Conservation (phyloP, 2,888 invertebrate species). For the Lithosia quadra region DNA sequence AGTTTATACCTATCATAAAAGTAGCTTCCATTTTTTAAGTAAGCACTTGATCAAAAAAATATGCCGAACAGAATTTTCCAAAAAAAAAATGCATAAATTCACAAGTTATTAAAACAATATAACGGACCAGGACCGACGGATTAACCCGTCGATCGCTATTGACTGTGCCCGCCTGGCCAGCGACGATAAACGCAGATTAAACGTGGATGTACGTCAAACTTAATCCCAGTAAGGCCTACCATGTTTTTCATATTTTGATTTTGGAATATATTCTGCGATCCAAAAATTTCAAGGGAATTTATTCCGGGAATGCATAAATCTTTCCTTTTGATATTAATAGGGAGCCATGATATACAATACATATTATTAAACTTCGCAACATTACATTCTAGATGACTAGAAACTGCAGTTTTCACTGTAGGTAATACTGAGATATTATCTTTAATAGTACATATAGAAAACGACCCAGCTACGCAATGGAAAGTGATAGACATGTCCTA, state of each 20-base stretch:
- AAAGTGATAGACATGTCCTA: constrained; percentile 57
- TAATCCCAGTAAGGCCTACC: constrained; percentile 63
- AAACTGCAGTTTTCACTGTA: not conserved
- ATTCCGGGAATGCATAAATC: not conserved
- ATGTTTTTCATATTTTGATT: constrained; percentile 65
- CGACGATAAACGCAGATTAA: constrained; percentile 82
- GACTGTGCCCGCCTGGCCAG: constrained; percentile 70
- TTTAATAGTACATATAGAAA: constrained; percentile 2
- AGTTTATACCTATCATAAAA: too few relatives aligned
- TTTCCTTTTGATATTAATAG: not conserved
- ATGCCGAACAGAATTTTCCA: not conserved
- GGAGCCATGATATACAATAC: not conserved
- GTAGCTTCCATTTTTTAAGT: not conserved
- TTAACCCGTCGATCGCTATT: constrained; percentile 77
- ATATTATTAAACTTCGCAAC: not conserved
- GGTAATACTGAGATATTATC: not conserved
- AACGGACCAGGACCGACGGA: constrained; percentile 65
- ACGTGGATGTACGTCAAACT: constrained; percentile 70
- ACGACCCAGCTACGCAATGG: constrained; percentile 30
- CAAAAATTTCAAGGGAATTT: constrained; percentile 9
- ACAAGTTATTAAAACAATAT: constrained; percentile 57
- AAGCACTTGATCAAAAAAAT: not conserved
- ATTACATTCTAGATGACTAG: not conserved
- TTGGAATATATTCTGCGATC: constrained; percentile 35
- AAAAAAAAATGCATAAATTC: constrained; percentile 51